Evolutionary conservation across 2,113 vertebrate species (phyloP).

Genomic region (Hippopotamus amphibius): DNA sequence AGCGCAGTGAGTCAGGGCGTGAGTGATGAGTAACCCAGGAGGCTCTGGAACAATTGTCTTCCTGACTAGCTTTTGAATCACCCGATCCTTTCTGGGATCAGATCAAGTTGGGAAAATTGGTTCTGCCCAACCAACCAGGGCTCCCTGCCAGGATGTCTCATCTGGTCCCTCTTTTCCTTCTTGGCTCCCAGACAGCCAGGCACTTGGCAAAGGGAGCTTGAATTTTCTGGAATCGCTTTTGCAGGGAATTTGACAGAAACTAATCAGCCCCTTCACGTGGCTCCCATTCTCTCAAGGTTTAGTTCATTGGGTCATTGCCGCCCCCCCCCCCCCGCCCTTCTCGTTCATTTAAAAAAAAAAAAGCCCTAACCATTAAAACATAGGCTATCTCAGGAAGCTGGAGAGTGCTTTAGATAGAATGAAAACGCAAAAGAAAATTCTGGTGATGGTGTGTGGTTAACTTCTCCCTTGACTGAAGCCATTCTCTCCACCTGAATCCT

Average conservation of each 20-base stretch:
- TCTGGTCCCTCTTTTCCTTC: constrained; percentile 44
- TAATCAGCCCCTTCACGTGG: constrained; percentile 21
- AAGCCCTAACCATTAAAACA: constrained; percentile 61
- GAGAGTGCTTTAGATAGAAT: constrained; percentile 74
- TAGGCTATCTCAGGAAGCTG: constrained; percentile 55
- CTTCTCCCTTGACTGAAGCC: constrained; percentile 67
- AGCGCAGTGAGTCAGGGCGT: constrained; percentile 23
- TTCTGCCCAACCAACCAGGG: constrained; percentile 26
- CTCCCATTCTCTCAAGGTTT: constrained; percentile 67
- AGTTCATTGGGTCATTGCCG: neutral
- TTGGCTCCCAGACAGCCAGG: constrained; percentile 20
- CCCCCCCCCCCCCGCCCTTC: fast-evolving
- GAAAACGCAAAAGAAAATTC: constrained; percentile 72
- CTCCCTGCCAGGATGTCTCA: constrained; percentile 44
- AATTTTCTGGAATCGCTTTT: constrained; percentile 68
- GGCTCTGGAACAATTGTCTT: constrained; percentile 56
- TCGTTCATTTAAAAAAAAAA: constrained; percentile 31
- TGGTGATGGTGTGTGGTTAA: constrained; percentile 46
- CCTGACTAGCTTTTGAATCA: constrained; percentile 45
- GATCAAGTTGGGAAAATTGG: neutral
- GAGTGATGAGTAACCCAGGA: constrained; percentile 52
- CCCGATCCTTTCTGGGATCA: neutral
- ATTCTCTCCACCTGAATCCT: constrained; percentile 56
- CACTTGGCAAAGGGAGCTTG: constrained; percentile 63
- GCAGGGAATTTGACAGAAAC: constrained; percentile 29